Percentiles rank a stretch among this genome's conserved stretches.
phyloP scores from a whole-genome alignment of 1,140 invertebrate species.

The Ceratoteleas bidentatus region DNA sequence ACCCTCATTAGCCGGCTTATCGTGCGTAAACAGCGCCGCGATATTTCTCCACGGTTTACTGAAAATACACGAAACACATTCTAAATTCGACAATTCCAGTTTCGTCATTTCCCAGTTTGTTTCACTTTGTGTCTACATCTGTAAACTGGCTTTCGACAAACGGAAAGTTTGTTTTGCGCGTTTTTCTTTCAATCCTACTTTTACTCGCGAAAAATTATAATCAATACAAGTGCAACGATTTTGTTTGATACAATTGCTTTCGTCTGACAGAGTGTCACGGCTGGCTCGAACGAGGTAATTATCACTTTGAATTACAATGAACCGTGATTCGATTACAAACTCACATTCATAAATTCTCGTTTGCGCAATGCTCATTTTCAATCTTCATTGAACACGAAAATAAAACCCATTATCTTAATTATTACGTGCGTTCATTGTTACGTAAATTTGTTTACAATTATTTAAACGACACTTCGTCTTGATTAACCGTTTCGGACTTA shows the following conservation, averaged over 20 bases:
- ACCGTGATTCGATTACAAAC: slow-evolving; percentile 20
- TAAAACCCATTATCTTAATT: slow-evolving; percentile 29
- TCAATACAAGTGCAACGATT: too few species aligned
- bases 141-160: neutral
- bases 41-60: slow-evolving; percentile 46
- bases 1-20: slow-evolving; percentile 60
- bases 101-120: slow-evolving; percentile 13
- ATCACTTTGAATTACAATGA: slow-evolving; percentile 34
- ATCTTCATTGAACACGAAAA: slow-evolving; percentile 35
- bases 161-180: too few species aligned
- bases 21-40: slow-evolving; percentile 44
- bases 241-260: too few species aligned
- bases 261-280: neutral
- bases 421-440: slow-evolving; percentile 17
- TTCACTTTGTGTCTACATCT: neutral
- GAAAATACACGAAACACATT: slow-evolving; percentile 47
- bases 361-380: slow-evolving; percentile 28
- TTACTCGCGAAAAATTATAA: too few species aligned
- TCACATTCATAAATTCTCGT: slow-evolving; percentile 29
- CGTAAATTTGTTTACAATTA: slow-evolving; percentile 17
- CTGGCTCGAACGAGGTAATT: slow-evolving; percentile 9
- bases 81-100: slow-evolving; percentile 40
- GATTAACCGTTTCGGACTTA: neutral
- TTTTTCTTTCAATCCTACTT: too few species aligned
- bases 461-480: slow-evolving; percentile 5